These are phyloP conservation scores for Helogale parvula DNA, from an alignment of 2,113 vertebrate species.

Conservation along the genomic window DNA sequence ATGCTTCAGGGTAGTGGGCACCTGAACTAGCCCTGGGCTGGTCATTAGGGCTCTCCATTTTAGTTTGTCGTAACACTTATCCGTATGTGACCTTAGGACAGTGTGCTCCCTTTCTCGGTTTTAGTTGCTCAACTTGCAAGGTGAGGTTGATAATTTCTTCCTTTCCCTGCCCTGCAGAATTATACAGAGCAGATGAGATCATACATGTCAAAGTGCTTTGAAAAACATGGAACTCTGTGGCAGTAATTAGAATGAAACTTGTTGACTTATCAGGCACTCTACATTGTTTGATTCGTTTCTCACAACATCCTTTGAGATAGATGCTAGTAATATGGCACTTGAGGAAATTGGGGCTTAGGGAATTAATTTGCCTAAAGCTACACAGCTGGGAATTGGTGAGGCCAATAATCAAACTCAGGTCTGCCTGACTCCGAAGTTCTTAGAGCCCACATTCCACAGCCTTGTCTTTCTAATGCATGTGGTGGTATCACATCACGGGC, in stretches of 20 bases:
- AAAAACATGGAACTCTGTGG: constrained; percentile 19
- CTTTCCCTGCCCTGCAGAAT: constrained; percentile 10
- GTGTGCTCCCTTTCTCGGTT: neutral
- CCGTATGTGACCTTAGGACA: neutral
- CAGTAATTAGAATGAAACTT: neutral
- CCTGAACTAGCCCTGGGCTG: neutral
- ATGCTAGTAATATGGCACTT: neutral
- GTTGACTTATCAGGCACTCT: neutral
- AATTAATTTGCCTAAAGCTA: constrained; percentile 48
- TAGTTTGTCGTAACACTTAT: neutral
- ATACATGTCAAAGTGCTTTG: constrained; percentile 15
- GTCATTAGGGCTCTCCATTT: neutral
- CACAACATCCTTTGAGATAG: neutral
- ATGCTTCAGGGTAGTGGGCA: neutral
- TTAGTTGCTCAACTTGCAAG: constrained; percentile 26
- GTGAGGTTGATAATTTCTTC: constrained; percentile 30
- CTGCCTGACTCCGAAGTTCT: neutral
- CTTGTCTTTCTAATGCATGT: neutral
- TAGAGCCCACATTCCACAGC: neutral
- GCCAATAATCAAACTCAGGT: neutral
- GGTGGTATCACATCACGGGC: neutral
- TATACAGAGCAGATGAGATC: constrained; percentile 50
- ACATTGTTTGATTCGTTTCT: constrained; percentile 12
- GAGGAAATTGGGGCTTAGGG: constrained; percentile 42
- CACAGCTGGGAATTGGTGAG: neutral